phyloP scores from a whole-genome alignment of 1,140 invertebrate genomes.

The Callitettix versicolor region DNA sequence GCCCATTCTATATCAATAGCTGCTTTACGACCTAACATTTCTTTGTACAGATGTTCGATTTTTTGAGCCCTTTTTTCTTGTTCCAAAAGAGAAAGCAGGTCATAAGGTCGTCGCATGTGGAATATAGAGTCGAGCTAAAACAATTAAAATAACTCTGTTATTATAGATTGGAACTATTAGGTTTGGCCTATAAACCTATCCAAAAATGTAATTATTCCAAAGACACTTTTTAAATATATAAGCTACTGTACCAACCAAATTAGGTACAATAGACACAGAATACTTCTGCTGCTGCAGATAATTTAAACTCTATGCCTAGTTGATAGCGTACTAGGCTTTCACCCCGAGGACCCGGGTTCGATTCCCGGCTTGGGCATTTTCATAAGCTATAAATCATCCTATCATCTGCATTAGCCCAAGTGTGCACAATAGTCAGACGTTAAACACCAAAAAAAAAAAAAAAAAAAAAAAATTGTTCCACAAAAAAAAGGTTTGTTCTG shows the following conservation, averaged over 20 bases:
- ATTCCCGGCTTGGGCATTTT: too few species aligned
- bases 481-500: too few species aligned
- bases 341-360: too few species aligned
- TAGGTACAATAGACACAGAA: background rate
- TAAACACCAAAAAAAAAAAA: too few species aligned
- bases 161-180: background rate
- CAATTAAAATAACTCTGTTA: background rate
- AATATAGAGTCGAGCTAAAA: slow-evolving; percentile 62
- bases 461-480: background rate
- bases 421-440: too few species aligned
- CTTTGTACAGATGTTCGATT: slow-evolving; percentile 51
- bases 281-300: background rate
- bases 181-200: background rate
- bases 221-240: background rate
- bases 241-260: background rate
- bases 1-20: slow-evolving; percentile 53
- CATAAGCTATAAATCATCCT: too few species aligned
- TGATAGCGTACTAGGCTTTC: too few species aligned
- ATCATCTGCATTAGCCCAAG: too few species aligned
- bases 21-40: slow-evolving; percentile 50
- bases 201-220: background rate
- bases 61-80: slow-evolving; percentile 61
- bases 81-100: slow-evolving; percentile 67
- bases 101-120: slow-evolving; percentile 63
- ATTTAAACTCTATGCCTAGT: background rate